Conservation (phyloP, 2,113 vertebrate genomes). For the Myrmecobius fasciatus region DNA sequence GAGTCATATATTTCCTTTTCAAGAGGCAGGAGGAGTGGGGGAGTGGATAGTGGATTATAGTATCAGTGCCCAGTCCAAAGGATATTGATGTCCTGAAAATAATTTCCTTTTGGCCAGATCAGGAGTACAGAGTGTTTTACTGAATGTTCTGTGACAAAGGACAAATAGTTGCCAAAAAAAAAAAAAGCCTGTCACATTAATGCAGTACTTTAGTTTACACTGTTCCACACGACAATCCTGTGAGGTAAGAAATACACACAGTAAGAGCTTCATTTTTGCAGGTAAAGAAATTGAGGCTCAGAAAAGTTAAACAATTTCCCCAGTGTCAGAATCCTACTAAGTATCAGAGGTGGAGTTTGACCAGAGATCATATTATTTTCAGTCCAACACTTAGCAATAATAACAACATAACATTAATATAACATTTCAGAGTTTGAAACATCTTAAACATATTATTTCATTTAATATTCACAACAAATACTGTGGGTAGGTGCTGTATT, state of each 20-base stretch:
- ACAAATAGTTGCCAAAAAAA: background rate
- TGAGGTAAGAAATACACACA: background rate
- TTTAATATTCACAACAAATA: background rate
- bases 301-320: background rate
- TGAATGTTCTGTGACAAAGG: background rate
- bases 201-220: background rate
- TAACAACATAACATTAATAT: background rate
- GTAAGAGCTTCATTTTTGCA: background rate
- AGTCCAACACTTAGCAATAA: background rate
- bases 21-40: background rate
- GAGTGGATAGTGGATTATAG: slow-evolving; percentile 7
- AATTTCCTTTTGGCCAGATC: background rate
- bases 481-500: background rate
- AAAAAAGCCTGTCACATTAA: background rate
- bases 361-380: background rate
- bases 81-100: background rate
- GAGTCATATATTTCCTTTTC: slow-evolving; percentile 20
- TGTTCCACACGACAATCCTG: background rate
- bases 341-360: background rate
- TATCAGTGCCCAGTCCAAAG: background rate
- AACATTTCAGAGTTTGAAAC: too few relatives aligned
- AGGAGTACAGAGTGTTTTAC: background rate
- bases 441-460: too few relatives aligned
- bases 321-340: background rate
- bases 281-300: background rate